A percentile compares a stretch with the other conserved stretches of the same genome.
Evolutionary conservation across 2,797 vertebrate genomes (phyloP).

Genomic region (Cyprinella venusta): DNA sequence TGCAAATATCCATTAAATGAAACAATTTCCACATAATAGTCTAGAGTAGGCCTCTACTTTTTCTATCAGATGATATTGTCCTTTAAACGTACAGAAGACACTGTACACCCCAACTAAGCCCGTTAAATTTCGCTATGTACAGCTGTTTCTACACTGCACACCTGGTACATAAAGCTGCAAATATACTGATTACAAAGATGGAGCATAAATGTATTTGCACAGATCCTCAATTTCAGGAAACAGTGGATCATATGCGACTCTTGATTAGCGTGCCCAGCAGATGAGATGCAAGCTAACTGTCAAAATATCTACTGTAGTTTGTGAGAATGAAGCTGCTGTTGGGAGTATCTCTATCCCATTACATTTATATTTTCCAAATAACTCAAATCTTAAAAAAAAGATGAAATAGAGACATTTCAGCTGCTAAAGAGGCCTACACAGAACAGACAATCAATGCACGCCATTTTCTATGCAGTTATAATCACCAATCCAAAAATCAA

Average conservation of each 20-base stretch:
- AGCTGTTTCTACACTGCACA: not conserved
- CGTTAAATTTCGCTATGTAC: not conserved
- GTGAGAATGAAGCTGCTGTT: not conserved
- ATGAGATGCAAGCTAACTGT: conserved; percentile 11
- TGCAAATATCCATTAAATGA: not conserved
- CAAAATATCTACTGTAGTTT: conserved; percentile 13
- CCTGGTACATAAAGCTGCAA: not conserved
- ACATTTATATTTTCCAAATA: not conserved
- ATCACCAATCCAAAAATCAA: conserved; percentile 7
- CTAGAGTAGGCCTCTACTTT: not conserved
- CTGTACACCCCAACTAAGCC: not conserved
- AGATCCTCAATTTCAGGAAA: not conserved
- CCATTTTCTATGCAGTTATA: not conserved
- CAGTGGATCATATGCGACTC: not conserved
- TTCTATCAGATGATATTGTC: not conserved
- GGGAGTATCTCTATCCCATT: not conserved
- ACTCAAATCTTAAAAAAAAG: not conserved
- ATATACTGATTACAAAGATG: conserved; percentile 13
- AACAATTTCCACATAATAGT: not conserved
- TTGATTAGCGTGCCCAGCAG: conserved; percentile 17
- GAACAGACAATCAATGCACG: conserved; percentile 16
- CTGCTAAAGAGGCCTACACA: not conserved
- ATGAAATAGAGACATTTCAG: not conserved
- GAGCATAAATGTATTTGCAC: not conserved
- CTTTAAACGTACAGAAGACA: not conserved